Evolutionary conservation across 2,888 invertebrate species (phyloP), one percentile per base, ranked within the genome.

Genomic region (Scaptomyza flava): DNA sequence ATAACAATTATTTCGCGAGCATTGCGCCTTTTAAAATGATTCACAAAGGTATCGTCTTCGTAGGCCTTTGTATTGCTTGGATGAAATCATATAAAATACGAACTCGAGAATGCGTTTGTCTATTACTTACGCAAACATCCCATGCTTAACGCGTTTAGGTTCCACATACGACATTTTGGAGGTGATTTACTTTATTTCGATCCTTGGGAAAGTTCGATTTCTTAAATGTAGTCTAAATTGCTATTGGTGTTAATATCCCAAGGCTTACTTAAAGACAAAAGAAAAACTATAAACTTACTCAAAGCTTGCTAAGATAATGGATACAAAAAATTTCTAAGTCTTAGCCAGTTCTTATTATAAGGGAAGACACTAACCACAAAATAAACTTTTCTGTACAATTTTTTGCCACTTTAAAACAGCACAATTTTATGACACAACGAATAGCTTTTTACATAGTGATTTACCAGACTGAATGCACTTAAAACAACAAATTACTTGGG

Each of bases 401-500:
- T 17, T 17, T 17, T 17, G 17, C 17, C 1, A 17, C 17, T 17
- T 17, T 17, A 17, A 17, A 17, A 17, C 17, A 17, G 17, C 17
- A 17, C 36, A 38, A 38, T 38, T 38, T 38, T 38, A 38, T 7
- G 14, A 7, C 38, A 41, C 14, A 17, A 3, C 8, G 14, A 41
- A 9, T 9, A 1, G 41, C 41, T 4, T 9, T 17, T 9, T 1
- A 41, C 41, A 41, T 17, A 3, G 38, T 41, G 4, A 8, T 41
- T 41, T 14, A 3, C 14, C 3, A 6, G 3, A 14, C 38, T 38
- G 14, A 38, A n/a, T 36, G 2, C 27, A 9, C n/a, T n/a, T 41
- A 41, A 33, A 47, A 7, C 7, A n/a, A 0, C 5, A 1, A 9
- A 6, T 33, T 64, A 68, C 4, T 43, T 11, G 0, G 96, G 95